Evolutionary conservation across 23 tunicate genomes (phyloP), one percentile per base, ranked within the genome.

Genomic region (Styela clava): DNA sequence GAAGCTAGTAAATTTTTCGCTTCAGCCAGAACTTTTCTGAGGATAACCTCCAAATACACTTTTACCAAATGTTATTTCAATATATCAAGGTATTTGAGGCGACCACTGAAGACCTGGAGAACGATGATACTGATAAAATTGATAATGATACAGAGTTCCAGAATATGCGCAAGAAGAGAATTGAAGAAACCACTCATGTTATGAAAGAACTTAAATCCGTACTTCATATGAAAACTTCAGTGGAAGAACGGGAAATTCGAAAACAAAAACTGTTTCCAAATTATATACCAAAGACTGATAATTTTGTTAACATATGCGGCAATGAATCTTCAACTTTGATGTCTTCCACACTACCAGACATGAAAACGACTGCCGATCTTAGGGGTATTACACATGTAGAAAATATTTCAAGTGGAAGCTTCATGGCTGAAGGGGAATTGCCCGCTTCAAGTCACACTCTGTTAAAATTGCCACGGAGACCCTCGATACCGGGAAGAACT

Each of bases 131-230:
- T 7, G n/a, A 76, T 22, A 30, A 35, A 25, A 12, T 0, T 7
- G 23, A 36, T 25, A 0, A 52, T 44, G 52, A 28, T n/a, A 20
- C 69, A 56, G 67, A 44, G 22, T 52, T 26, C 18, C 31, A 52
- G 12, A 56, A 76, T 44, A 52, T 25, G 28, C 27, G 64, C 1
- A 51, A 44, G 26, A 35, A 1, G 27, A n/a, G 81, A 30, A 82
- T 62, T 36, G 92, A 83, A 62, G 81, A 84, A 33, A 82, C 97
- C 26, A 69, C 74, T 2, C 69, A 83, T 27, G 88, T 92, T 16
- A 83, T 92, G 62, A 86, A 64, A 31, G 97, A 92, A 74, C 72
- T 92, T 29, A 71, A 79, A 84, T 92, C 97, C 0, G 97, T 92
- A 2, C 83, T 92, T 30, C 90, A 86, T 24, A 79, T 78, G 0